phyloP scores from a whole-genome alignment of 2,888 invertebrate species.

The Charanyca ferruginea region DNA sequence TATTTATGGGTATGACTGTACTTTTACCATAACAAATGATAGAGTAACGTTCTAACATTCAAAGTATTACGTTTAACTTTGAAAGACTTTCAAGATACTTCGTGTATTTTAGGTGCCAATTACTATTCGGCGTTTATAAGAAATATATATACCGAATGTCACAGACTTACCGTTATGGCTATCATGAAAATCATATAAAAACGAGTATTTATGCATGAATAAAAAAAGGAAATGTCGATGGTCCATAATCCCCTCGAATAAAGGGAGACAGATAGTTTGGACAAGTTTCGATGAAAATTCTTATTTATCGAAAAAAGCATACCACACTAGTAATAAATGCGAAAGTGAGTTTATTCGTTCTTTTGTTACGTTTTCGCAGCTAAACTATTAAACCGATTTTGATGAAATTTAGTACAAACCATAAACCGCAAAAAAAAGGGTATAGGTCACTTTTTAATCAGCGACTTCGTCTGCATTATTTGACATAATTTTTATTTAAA shows the following conservation, averaged over 20 bases:
- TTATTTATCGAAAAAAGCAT: too few relatives aligned
- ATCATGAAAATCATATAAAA: not conserved
- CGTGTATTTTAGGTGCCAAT: conserved; percentile 10
- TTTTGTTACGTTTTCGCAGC: too few relatives aligned
- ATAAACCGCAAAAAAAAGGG: too few relatives aligned
- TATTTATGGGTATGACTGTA: conserved; percentile 54
- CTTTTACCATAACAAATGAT: conserved; percentile 49
- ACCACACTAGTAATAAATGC: too few relatives aligned
- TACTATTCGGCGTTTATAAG: conserved; percentile 4
- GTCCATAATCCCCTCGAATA: not conserved
- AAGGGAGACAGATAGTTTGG: not conserved
- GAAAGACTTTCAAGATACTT: conserved; percentile 29
- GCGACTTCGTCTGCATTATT: too few relatives aligned
- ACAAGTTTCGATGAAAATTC: not conserved
- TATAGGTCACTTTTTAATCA: too few relatives aligned
- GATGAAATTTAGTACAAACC: too few relatives aligned
- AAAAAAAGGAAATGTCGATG: not conserved
- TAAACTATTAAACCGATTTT: too few relatives aligned
- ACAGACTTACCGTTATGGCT: conserved; percentile 15
- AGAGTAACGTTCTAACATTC: conserved; percentile 5
- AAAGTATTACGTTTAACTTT: conserved; percentile 34
- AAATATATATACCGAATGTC: not conserved
- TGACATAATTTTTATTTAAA: too few relatives aligned
- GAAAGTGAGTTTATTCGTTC: too few relatives aligned
- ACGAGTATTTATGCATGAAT: not conserved